phyloP scores from a whole-genome alignment of 2,113 vertebrate genomes.

The Oryzias melastigma region DNA sequence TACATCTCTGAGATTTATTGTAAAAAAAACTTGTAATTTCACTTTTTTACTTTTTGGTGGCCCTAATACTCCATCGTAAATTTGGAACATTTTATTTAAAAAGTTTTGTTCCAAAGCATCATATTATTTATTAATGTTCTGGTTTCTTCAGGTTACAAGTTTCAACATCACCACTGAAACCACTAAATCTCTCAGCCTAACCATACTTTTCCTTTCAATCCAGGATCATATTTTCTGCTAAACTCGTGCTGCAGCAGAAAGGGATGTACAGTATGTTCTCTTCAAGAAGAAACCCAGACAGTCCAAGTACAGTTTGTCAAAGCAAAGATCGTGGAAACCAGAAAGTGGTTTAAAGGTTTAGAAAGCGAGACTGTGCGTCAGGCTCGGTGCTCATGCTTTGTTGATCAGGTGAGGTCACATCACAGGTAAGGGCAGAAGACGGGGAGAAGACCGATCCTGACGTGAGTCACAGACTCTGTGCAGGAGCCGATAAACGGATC shows the following conservation, averaged over 20 bases:
- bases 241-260: not conserved
- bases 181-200: not conserved
- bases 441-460: slow-evolving; percentile 17
- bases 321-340: slow-evolving; percentile 2
- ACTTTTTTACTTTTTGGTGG: no score
- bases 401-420: slow-evolving; percentile 52
- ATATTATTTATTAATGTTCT: no score
- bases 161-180: not conserved
- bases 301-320: not conserved
- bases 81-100: no score
- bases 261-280: not conserved
- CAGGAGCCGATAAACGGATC: not conserved
- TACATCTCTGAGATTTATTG: no score
- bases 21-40: no score
- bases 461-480: slow-evolving; percentile 3
- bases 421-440: slow-evolving; percentile 35
- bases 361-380: slow-evolving; percentile 26
- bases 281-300: not conserved
- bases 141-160: not conserved
- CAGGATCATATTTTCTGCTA: not conserved
- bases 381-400: slow-evolving; percentile 55
- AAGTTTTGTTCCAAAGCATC: no score
- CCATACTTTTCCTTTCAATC: not conserved
- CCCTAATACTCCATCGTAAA: no score
- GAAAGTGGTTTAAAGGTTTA: slow-evolving; percentile 2